These are phyloP conservation scores for Pandemis cinnamomeana DNA, from an alignment of 2,888 invertebrate species.

Conservation along the genomic window DNA sequence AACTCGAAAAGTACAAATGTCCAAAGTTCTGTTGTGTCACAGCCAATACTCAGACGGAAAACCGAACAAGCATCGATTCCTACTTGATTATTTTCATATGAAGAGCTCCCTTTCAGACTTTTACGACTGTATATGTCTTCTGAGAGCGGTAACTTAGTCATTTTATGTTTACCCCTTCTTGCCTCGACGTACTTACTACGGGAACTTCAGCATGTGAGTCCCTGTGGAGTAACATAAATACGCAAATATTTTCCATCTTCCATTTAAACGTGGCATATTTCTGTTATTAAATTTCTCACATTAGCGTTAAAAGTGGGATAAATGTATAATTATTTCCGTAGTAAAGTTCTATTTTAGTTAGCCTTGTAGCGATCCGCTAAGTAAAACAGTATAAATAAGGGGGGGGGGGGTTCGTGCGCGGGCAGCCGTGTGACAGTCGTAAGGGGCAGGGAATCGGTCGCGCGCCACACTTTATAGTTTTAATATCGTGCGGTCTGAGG, in stretches of 20 bases:
- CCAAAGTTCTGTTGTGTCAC: constrained; percentile 34
- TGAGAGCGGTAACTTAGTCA: constrained; percentile 83
- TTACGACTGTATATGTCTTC: constrained; percentile 80
- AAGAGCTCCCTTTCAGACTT: constrained; percentile 73
- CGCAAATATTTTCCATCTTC: constrained; percentile 75
- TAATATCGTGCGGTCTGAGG: constrained; percentile 77
- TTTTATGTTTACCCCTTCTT: constrained; percentile 81
- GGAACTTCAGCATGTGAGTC: constrained; percentile 75
- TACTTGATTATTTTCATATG: constrained; percentile 81
- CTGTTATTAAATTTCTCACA: constrained; percentile 52
- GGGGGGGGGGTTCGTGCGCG: constrained; percentile 58
- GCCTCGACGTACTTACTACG: constrained; percentile 69
- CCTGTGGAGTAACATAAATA: constrained; percentile 77
- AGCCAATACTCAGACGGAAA: constrained; percentile 46
- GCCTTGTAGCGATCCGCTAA: constrained; percentile 40
- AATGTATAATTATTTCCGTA: constrained; percentile 15
- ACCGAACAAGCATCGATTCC: constrained; percentile 65
- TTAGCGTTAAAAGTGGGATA: constrained; percentile 43
- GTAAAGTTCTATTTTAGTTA: neutral
- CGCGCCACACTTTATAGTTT: constrained; percentile 80
- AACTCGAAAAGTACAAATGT: constrained; percentile 30
- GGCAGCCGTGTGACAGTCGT: constrained; percentile 56
- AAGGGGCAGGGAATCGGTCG: constrained; percentile 65
- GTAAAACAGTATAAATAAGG: constrained; percentile 57
- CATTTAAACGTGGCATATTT: constrained; percentile 69